These are phyloP conservation scores for Psephotus haematonotus DNA, from an alignment of 2,113 vertebrate species.

Conservation along the genomic window DNA sequence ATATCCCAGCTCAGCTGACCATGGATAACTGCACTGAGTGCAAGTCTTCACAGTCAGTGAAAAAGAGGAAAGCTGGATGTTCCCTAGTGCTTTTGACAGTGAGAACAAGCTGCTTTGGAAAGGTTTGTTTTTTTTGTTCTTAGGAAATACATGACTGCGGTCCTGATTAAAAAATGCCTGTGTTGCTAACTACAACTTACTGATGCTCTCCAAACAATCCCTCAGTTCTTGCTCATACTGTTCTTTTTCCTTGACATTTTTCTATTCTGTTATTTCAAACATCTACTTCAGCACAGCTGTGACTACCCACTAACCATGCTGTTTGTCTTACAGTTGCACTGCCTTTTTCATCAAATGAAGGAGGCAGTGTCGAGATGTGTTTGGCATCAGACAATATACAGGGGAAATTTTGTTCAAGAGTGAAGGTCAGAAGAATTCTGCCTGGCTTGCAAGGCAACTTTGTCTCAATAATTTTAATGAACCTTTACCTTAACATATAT, in stretches of 20 bases:
- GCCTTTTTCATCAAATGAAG: not conserved
- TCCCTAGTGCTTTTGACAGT: not conserved
- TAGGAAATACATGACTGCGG: fast-evolving
- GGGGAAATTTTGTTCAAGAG: too few species aligned
- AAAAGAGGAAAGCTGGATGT: not conserved
- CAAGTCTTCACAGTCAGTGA: not conserved
- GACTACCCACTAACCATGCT: not conserved
- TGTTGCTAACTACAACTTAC: not conserved
- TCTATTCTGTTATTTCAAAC: not conserved
- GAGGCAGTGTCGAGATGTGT: not conserved
- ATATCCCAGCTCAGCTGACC: not conserved
- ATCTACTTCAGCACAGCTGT: not conserved
- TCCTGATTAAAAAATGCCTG: not conserved
- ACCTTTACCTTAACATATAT: too few species aligned
- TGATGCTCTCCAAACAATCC: not conserved
- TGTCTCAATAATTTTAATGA: too few species aligned
- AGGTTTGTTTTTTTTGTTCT: not conserved
- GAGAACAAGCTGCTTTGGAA: not conserved
- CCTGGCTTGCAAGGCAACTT: too few species aligned
- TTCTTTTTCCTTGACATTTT: not conserved
- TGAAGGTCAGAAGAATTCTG: too few species aligned
- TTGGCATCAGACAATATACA: not conserved
- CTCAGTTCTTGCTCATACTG: not conserved
- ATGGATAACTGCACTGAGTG: not conserved
- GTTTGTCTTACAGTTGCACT: not conserved